Conservation (phyloP, 2,888 invertebrate species). For the Hypsopygia costalis region DNA sequence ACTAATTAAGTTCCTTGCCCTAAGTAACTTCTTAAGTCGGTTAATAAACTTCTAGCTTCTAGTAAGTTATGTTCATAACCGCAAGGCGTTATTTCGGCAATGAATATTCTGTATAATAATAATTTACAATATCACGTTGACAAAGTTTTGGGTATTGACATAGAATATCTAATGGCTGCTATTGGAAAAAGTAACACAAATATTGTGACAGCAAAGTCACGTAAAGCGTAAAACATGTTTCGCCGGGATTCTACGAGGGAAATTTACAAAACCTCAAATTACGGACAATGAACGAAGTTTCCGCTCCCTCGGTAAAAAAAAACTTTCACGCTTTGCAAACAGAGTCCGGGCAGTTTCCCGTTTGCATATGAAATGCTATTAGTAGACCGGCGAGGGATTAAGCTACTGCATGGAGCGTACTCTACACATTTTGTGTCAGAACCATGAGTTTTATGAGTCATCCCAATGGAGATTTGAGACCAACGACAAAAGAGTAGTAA, state of each 20-base stretch:
- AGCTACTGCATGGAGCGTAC: conserved; percentile 24
- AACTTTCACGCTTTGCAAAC: conserved; percentile 50
- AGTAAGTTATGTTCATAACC: background rate
- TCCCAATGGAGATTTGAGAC: conserved; percentile 11
- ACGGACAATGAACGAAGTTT: conserved; percentile 35
- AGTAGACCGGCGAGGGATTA: conserved; percentile 40
- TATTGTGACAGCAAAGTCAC: background rate
- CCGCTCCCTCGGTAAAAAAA: conserved; percentile 36
- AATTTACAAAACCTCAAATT: conserved; percentile 34
- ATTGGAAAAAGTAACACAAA: too few species aligned
- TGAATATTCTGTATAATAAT: too few species aligned
- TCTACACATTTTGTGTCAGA: conserved; percentile 22
- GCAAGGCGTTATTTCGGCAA: too few species aligned
- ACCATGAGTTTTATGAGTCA: conserved; percentile 39
- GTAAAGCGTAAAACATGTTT: background rate
- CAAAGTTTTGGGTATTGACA: too few species aligned
- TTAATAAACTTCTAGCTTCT: conserved; percentile 13
- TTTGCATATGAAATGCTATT: conserved; percentile 58
- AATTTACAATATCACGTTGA: too few species aligned
- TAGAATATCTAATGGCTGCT: too few species aligned
- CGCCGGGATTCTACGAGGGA: conserved; percentile 14
- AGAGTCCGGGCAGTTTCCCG: conserved; percentile 37
- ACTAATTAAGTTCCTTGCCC: conserved; percentile 43
- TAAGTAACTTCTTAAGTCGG: conserved; percentile 16
- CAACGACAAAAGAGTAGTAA: conserved; percentile 13